Evolutionary conservation across 2,797 vertebrate genomes (phyloP).

Genomic region (Microctenopoma steveboyesi): DNA sequence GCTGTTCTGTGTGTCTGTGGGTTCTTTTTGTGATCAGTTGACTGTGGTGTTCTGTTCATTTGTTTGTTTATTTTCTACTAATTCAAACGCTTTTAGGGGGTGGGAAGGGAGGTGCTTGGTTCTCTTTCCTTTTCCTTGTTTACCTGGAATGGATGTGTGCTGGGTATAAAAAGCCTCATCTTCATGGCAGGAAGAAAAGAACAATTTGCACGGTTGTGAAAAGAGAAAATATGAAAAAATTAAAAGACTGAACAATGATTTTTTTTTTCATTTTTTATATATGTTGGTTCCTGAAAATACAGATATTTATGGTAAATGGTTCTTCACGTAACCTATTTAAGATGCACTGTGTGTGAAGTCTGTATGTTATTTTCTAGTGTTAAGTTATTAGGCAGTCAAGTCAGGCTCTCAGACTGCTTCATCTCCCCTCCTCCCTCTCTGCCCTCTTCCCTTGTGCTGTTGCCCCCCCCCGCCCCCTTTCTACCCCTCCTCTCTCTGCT

Average conservation of each 20-base stretch:
- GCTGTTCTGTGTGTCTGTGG: slow-evolving; percentile 86
- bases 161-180: slow-evolving; percentile 45
- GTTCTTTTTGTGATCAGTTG: slow-evolving; percentile 86
- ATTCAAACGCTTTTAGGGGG: slow-evolving; percentile 77
- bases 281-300: slow-evolving; percentile 84
- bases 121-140: slow-evolving; percentile 71
- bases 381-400: slow-evolving; percentile 84
- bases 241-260: slow-evolving; percentile 74
- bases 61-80: slow-evolving; percentile 82
- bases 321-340: slow-evolving; percentile 87
- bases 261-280: slow-evolving; percentile 78
- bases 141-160: slow-evolving; percentile 46
- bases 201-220: slow-evolving; percentile 65
- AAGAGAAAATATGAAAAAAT: slow-evolving; percentile 64
- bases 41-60: slow-evolving; percentile 84
- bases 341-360: slow-evolving; percentile 87
- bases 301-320: slow-evolving; percentile 88
- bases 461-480: slow-evolving; percentile 40
- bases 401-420: slow-evolving; percentile 76
- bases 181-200: slow-evolving; percentile 61
- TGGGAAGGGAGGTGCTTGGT: slow-evolving; percentile 55
- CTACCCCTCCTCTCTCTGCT: slow-evolving; percentile 63
- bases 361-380: slow-evolving; percentile 85
- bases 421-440: slow-evolving; percentile 66
- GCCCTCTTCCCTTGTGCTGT: slow-evolving; percentile 74